phyloP scores from a whole-genome alignment of 2,797 vertebrate genomes.

The Helarctos malayanus region DNA sequence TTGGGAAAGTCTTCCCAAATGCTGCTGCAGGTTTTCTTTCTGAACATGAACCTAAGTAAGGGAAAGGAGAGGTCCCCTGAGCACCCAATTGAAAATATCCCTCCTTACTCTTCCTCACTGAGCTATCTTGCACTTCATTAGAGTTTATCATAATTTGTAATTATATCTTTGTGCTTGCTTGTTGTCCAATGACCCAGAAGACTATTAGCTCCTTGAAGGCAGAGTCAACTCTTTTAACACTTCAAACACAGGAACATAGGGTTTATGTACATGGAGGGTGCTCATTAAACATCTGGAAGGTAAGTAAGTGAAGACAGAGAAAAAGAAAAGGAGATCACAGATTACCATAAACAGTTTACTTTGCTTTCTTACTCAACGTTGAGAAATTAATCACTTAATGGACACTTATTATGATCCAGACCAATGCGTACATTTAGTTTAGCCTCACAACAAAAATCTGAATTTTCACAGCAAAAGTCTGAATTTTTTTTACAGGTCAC shows the following conservation, averaged over 20 bases:
- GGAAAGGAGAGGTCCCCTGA: not conserved
- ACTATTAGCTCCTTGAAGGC: not conserved
- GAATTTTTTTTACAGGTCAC: conserved; percentile 47
- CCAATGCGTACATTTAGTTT: not conserved
- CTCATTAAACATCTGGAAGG: not conserved
- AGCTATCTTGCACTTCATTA: conserved; percentile 14
- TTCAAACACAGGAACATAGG: not conserved
- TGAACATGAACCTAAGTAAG: conserved; percentile 26
- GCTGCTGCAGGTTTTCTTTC: conserved; percentile 20
- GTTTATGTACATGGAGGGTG: not conserved
- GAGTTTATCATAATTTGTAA: conserved; percentile 37
- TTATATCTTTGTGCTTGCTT: conserved; percentile 12
- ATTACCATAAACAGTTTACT: not conserved
- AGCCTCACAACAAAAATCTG: not conserved
- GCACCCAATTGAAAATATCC: not conserved
- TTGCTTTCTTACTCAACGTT: not conserved
- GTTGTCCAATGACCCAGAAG: not conserved
- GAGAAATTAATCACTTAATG: conserved; percentile 9
- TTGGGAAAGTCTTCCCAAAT: not conserved
- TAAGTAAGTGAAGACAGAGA: not conserved
- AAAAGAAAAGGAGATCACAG: not conserved
- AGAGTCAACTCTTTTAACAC: not conserved
- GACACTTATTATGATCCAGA: not conserved
- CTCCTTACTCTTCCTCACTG: conserved; percentile 1
- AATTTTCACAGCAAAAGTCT: not conserved